Evolutionary conservation across 2,888 invertebrate species (phyloP), one percentile per base, ranked within the genome.

Genomic region (Cheilosia soror): DNA sequence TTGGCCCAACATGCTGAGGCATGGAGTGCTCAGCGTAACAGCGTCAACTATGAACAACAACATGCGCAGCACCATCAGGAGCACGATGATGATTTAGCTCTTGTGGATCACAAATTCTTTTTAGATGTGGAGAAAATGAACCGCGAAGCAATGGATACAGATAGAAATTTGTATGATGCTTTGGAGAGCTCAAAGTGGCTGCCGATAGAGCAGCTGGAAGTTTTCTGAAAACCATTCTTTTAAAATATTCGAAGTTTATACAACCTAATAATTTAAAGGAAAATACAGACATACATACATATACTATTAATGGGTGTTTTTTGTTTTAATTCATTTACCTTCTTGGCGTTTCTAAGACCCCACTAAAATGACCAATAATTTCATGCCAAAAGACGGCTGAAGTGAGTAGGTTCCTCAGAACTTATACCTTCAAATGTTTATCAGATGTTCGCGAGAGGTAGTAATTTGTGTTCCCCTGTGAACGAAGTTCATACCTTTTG

Each of bases 181-280:
- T 90, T 97, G 57, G 97, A 97, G 90, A 94, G 95, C 82, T 96
- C 96, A 0, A 96, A 96, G 89, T 97, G 97, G 97, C 93, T 96
- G 89, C 96, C 96, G 0, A 94, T 95, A 84, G 97, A 97, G 84
- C 94, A 95, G 33, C 90, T 96, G 51, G 96, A 96, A 92, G 93
- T 93, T 29, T 94, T 93, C 89, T 94, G 93, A 89, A 85, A 88
- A 84, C 89, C 89, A 91, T 88, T 90, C 91, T 11, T 51, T 13
- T 13, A 88, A 89, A 88, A 92, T 91, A 55, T 91, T 90, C 0
- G 7, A 91, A 90, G 75, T 91, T 92, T 47, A 5, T 40, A 27
- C 3, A 40, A 29, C 37, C 37, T 4, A 27, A 60, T 27, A 20
- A 13, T 27, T 9, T 29, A 15, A 11, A 1, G 2, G 9, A 20